These are phyloP conservation scores for Autographa gamma DNA, from an alignment of 2,888 invertebrate genomes.

Conservation along the genomic window DNA sequence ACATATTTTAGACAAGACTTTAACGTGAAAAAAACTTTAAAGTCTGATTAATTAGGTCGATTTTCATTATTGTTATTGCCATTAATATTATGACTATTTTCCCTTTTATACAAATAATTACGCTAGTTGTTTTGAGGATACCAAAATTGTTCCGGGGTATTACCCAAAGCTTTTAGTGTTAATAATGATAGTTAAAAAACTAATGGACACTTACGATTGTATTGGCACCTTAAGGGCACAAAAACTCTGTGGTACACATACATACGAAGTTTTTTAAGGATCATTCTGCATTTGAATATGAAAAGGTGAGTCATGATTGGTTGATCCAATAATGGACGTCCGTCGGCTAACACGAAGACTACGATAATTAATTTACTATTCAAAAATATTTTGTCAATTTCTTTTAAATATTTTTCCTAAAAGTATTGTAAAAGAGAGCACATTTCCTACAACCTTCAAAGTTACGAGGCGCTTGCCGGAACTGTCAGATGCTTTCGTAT, in stretches of 20 bases:
- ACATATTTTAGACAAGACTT: not conserved
- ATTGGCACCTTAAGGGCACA: conserved; percentile 22
- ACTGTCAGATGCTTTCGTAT: conserved; percentile 54
- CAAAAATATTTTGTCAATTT: not conserved
- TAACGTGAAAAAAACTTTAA: not conserved
- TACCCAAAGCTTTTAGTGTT: conserved; percentile 11
- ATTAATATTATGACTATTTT: not conserved
- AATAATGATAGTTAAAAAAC: conserved; percentile 13
- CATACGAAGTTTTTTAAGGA: not conserved
- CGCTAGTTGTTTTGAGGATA: not conserved
- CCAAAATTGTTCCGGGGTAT: conserved; percentile 9
- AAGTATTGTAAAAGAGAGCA: not conserved
- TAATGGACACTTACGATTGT: not conserved
- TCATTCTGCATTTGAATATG: not conserved
- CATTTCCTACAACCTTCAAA: conserved; percentile 32
- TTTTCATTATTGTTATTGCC: not conserved
- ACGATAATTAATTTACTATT: not conserved
- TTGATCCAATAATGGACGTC: not conserved
- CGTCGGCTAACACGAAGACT: not conserved
- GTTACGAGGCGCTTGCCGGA: conserved; percentile 37
- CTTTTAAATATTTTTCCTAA: not conserved
- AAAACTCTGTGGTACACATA: conserved; percentile 27
- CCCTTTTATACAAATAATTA: not conserved
- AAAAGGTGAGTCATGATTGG: not conserved
- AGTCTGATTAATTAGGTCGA: not conserved